Evolutionary conservation across 2,797 vertebrate species (phyloP), one percentile per base, ranked within the genome.

Genomic region (Lepus townsendii): DNA sequence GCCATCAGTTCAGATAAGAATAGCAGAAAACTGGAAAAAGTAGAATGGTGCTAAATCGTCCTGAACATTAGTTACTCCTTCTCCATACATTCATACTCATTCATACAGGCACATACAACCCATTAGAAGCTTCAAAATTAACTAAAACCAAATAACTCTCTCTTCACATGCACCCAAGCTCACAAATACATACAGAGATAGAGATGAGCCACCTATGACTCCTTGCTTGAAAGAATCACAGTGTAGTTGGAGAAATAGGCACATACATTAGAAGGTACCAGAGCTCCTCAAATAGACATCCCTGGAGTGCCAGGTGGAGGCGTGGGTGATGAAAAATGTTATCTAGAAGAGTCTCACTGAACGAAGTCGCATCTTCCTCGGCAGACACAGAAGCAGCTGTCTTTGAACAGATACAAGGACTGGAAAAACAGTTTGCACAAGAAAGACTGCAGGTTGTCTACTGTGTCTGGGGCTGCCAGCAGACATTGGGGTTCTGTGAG

Each of bases 51-150:
- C 95, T 93, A 97, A 97, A 97, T 20, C 96, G 86, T 60, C 96
- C 79, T 95, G 97, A 97, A 96, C 97, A 96, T 97, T 95, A 91
- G 97, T 97, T 96, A 97, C 96, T 84, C 47, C 93, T 93, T 73
- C 87, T 97, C 83, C 35, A 16, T 26, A 77, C 52, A 71, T 47
- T 7, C 52, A 71, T 11, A 12, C 8, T 35, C 71, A 6, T 30
- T 19, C 65, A n/a, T 38, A 19, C 20, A 26, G 7, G 19, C 71
- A 60, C 72, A 9, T 2, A 1, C 5, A 1, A 0, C 19, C 52
- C 57, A 8, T 4, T 60, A 26, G 47, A 52, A 35, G 71, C 26
- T 50, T 38, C 7, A 47, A 35, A 47, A 54, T 80, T 47, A 63
- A 92, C 50, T 20, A 20, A 24, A 50, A 72, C 16, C 62, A 47